Conservation (phyloP, 2,888 invertebrate species). For the Hesperia comma region DNA sequence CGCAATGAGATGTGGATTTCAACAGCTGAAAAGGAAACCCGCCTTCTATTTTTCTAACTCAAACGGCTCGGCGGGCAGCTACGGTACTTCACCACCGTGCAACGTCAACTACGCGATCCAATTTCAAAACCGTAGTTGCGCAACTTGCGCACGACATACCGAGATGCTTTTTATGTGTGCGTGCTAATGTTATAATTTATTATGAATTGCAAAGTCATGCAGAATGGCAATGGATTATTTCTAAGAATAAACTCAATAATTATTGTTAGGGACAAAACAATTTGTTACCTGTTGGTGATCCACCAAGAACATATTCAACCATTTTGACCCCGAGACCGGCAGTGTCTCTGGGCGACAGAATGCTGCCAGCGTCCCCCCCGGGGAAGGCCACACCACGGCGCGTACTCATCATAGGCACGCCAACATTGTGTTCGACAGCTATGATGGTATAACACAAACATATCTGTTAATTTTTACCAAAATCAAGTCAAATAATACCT, state of each 20-base stretch:
- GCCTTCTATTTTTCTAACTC: too few species aligned
- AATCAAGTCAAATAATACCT: too few species aligned
- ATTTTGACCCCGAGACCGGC: slow-evolving; percentile 98
- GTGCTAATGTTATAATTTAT: neutral
- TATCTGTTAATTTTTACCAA: neutral
- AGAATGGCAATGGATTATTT: slow-evolving; percentile 6
- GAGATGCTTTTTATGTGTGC: neutral
- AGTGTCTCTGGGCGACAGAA: slow-evolving; percentile 93
- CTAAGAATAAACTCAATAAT: too few species aligned
- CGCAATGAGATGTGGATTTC: too few species aligned
- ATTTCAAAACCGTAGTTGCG: slow-evolving; percentile 2
- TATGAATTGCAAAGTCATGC: neutral
- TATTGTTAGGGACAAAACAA: too few species aligned
- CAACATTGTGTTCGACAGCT: slow-evolving; percentile 78
- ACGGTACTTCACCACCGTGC: neutral
- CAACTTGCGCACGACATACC: neutral
- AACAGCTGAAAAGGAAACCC: too few species aligned
- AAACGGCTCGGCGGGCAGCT: too few species aligned
- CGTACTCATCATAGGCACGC: slow-evolving; percentile 86
- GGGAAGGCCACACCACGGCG: slow-evolving; percentile 88
- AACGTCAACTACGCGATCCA: neutral
- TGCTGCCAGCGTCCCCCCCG: slow-evolving; percentile 85
- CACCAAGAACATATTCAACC: slow-evolving; percentile 98
- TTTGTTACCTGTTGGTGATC: slow-evolving; percentile 89
- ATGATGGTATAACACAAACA: slow-evolving; percentile 27